phyloP scores from a whole-genome alignment of 2,888 invertebrate genomes.

The Nycteola revayana region DNA sequence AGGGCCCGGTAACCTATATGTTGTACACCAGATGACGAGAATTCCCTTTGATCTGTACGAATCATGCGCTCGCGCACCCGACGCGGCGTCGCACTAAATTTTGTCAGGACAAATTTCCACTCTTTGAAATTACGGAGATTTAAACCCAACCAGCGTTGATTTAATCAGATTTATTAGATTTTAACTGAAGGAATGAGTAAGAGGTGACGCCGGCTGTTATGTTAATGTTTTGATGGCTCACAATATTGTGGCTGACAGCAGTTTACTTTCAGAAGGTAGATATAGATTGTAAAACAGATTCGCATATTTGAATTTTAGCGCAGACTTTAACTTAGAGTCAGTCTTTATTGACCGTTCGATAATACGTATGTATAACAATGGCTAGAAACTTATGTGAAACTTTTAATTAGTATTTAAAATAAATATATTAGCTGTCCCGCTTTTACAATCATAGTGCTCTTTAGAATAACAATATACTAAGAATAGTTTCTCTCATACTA shows the following conservation, averaged over 20 bases:
- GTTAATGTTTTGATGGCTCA: constrained; percentile 38
- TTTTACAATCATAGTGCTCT: too few relatives aligned
- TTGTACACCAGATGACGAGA: constrained; percentile 52
- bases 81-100: constrained; percentile 69
- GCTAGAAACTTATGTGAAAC: too few relatives aligned
- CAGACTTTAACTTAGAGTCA: too few relatives aligned
- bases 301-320: too few relatives aligned
- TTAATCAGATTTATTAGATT: constrained; percentile 67
- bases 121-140: constrained; percentile 67
- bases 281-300: too few relatives aligned
- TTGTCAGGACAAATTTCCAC: constrained; percentile 76
- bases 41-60: constrained; percentile 52
- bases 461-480: too few relatives aligned
- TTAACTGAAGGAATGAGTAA: constrained; percentile 46
- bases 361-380: too few relatives aligned
- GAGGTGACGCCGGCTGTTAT: constrained; percentile 37
- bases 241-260: constrained; percentile 28
- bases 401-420: too few relatives aligned
- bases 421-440: too few relatives aligned
- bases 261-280: constrained; percentile 2
- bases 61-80: constrained; percentile 39
- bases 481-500: too few relatives aligned
- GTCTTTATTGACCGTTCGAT: too few relatives aligned
- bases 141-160: constrained; percentile 50
- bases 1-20: constrained; percentile 68